Base-by-base conservation (phyloP, 2,113 vertebrate species). In the Mobula birostris region DNA sequence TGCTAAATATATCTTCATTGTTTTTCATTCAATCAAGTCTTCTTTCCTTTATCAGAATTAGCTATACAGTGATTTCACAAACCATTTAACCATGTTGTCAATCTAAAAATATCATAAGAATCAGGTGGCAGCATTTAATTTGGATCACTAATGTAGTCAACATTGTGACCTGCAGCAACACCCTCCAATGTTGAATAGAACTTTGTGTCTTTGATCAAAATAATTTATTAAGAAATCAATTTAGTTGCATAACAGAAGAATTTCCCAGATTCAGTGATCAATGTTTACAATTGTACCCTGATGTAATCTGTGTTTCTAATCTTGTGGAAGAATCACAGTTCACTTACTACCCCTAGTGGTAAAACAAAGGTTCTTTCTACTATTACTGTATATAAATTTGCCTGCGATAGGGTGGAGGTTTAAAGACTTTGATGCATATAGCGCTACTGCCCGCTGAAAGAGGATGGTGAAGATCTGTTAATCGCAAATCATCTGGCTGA, bases 321-420 rank as follows among this genome's bases (percentile, higher is more conserved):
- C 85, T 61, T 90, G 29, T 36, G 29, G 5, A 12, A 66, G 29
- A 66, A 88, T 90, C 85, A 90, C n/a, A 68, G 85, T 90, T 63
- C 61, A 66, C 85, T 90, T 90, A 19, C 61, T 90, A 66, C 85
- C 63, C 85, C 85, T 90, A 90, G 85, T 90, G 85, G 85, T 68
- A 68, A 90, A 90, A 36, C 4, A 66, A n/a, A 14, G 14, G 61
- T 15, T 90, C 24, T 61, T 66, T 68, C 14, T 68, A 15, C 7
- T 32, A 15, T n/a, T 7, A 7, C 66, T 66, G 29, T 88, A 66
- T 15, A 72, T 72, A 72, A 72, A 0, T 72, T 72, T 15, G 70
- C 17, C 70, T 5, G 70, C 4, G 17, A 72, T 72, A 72, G 70
- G 70, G 19, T 72, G 70, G 70, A 15, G 17, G 17, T 17, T 72